phyloP scores from a whole-genome alignment of 2,888 invertebrate genomes.

The Autographa pulchrina region DNA sequence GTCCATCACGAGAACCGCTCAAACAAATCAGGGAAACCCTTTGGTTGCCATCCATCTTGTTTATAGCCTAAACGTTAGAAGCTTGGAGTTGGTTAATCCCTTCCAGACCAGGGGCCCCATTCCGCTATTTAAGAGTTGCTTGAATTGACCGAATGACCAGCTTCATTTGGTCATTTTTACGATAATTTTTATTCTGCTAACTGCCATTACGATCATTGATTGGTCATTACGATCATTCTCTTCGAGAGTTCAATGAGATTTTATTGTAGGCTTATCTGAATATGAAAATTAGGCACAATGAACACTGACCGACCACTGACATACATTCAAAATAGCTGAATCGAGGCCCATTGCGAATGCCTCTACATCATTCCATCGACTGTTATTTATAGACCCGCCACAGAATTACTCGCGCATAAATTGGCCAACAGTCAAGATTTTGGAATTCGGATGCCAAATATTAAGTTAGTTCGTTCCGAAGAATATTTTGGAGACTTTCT shows the following conservation, averaged over 20 bases:
- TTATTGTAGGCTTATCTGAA: too few relatives aligned
- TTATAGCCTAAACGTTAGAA: constrained; percentile 47
- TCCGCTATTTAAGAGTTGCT: too few relatives aligned
- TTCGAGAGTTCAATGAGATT: too few relatives aligned
- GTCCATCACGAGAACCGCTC: constrained; percentile 39
- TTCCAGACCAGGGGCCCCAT: constrained; percentile 29
- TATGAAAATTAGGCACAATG: too few relatives aligned
- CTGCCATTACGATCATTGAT: too few relatives aligned
- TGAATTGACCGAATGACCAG: too few relatives aligned
- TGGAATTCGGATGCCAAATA: constrained; percentile 28
- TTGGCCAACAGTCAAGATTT: constrained; percentile 46
- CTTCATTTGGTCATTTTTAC: too few relatives aligned
- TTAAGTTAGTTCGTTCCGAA: constrained; percentile 3
- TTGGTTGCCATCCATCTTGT: constrained; percentile 52
- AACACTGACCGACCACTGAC: too few relatives aligned
- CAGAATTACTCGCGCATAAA: constrained; percentile 46
- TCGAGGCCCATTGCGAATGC: constrained; percentile 15
- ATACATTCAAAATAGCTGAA: too few relatives aligned
- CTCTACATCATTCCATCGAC: constrained; percentile 57
- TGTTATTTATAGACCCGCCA: constrained; percentile 55
- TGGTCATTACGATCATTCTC: too few relatives aligned
- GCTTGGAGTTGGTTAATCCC: constrained; percentile 52
- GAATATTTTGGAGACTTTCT: not conserved
- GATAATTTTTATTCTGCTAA: too few relatives aligned
- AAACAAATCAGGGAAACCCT: constrained; percentile 56